Evolutionary conservation across 2,113 vertebrate genomes (phyloP).

Genomic region (Typhlomys cinereus): DNA sequence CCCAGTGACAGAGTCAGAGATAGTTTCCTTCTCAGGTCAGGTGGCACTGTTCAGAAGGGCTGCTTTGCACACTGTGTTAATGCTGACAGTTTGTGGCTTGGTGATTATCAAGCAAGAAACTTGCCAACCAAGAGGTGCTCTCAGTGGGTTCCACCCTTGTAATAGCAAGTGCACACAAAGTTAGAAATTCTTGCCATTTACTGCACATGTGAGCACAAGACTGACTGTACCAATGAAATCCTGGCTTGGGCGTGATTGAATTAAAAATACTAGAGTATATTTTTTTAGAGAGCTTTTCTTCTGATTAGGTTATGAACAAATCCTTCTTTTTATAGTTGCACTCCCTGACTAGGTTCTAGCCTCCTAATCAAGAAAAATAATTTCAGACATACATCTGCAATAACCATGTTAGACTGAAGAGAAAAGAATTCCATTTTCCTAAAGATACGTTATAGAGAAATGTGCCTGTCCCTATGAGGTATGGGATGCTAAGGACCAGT

Average conservation of each 20-base stretch:
- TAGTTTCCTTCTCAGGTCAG: not conserved
- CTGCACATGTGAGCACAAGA: no score
- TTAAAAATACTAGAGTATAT: not conserved
- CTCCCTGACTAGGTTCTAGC: not conserved
- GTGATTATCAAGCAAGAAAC: not conserved
- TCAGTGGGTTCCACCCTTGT: not conserved
- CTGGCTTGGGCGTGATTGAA: not conserved
- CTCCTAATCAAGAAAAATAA: not conserved
- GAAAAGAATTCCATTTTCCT: constrained; percentile 1
- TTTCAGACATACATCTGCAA: not conserved
- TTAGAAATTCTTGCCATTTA: not conserved
- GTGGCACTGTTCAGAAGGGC: not conserved
- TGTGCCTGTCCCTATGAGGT: not conserved
- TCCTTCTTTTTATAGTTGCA: constrained; percentile 11
- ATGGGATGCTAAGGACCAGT: not conserved
- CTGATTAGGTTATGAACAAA: not conserved
- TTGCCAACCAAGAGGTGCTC: not conserved
- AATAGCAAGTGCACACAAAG: not conserved
- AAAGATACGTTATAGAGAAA: constrained; percentile 44
- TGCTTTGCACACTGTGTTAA: not conserved
- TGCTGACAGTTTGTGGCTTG: not conserved
- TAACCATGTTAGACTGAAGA: not conserved
- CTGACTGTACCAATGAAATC: not conserved
- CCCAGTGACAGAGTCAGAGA: not conserved
- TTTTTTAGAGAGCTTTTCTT: not conserved